Conservation (phyloP, 2,113 vertebrate genomes). For the Neofelis nebulosa region DNA sequence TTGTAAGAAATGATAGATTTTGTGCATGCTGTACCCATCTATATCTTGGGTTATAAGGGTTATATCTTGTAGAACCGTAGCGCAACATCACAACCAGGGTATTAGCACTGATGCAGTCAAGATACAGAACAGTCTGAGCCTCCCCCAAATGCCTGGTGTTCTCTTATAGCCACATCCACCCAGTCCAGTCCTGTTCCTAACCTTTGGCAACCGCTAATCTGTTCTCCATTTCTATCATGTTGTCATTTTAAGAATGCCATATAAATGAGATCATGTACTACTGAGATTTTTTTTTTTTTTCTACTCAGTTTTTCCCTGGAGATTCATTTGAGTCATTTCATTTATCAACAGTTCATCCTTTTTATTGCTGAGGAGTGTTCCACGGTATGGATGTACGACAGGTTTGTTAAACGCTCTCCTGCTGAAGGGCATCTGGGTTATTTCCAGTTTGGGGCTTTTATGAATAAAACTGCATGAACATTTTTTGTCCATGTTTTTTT, state of each 20-base stretch:
- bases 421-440: not conserved
- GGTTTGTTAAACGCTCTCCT: not conserved
- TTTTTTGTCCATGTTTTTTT: not conserved
- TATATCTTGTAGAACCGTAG: not conserved
- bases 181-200: too few relatives aligned
- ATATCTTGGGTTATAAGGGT: not conserved
- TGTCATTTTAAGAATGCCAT: not conserved
- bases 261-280: not conserved
- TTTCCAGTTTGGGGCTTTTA: not conserved
- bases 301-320: not conserved
- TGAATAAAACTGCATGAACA: not conserved
- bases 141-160: accelerated
- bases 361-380: not conserved
- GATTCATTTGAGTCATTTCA: not conserved
- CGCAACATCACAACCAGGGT: not conserved
- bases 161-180: too few relatives aligned
- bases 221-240: not conserved
- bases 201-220: not conserved
- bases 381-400: not conserved
- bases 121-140: not conserved
- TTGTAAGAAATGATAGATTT: not conserved
- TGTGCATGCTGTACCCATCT: not conserved
- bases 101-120: not conserved
- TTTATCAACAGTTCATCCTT: not conserved
- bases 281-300: not conserved